phyloP scores from a whole-genome alignment of 1,140 invertebrate genomes.

The Ganaspis sp. region DNA sequence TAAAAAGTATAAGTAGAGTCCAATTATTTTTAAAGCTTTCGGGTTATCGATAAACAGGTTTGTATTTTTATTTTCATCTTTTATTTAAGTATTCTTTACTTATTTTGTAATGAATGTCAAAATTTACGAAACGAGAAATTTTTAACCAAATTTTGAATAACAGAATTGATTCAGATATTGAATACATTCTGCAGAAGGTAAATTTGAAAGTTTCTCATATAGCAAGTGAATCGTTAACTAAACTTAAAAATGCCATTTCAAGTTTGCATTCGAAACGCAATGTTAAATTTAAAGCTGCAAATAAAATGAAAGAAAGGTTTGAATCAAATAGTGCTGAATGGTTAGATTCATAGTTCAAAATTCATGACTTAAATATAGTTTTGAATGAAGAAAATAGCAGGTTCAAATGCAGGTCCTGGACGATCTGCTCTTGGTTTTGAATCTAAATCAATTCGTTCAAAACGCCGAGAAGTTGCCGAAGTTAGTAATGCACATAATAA shows the following conservation, averaged over 20 bases:
- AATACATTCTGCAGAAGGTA: background rate
- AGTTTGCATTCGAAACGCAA: background rate
- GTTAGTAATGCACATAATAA: background rate
- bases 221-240: background rate
- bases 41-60: no score
- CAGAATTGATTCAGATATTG: background rate
- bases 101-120: no score
- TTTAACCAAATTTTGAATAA: background rate
- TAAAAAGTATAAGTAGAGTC: no score
- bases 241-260: background rate
- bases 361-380: background rate
- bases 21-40: no score
- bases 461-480: background rate
- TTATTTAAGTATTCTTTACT: no score
- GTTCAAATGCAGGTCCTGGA: background rate
- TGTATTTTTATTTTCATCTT: no score
- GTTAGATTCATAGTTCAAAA: background rate
- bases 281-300: background rate
- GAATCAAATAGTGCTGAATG: background rate
- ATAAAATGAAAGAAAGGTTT: background rate
- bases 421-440: background rate
- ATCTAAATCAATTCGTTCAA: background rate
- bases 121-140: background rate
- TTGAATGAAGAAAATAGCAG: background rate
- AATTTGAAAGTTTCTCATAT: background rate